Percentiles rank a stretch among this genome's conserved stretches.
These are phyloP conservation scores for Hermodice carunculata DNA, from an alignment of 2,888 invertebrate genomes.

Conservation along the genomic window DNA sequence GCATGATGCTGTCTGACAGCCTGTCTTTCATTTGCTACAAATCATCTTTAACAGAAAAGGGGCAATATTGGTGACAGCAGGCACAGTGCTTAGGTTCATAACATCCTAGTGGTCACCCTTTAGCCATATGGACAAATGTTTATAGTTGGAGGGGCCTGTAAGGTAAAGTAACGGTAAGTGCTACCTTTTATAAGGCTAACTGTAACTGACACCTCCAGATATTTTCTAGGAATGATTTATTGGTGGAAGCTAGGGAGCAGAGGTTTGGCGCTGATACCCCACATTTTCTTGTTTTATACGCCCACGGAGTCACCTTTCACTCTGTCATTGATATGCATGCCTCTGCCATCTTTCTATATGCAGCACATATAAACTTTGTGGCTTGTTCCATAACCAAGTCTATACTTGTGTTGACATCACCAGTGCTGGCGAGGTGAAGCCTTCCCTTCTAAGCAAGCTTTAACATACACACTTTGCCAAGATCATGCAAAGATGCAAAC, in stretches of 20 bases:
- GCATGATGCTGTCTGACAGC: no score
- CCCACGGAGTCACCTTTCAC: not conserved
- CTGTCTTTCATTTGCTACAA: no score
- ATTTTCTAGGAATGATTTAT: slow-evolving; percentile 15
- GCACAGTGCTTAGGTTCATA: not conserved
- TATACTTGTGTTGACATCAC: slow-evolving; percentile 5
- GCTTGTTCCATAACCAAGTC: not conserved
- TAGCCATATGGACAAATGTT: no score
- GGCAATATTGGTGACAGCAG: no score
- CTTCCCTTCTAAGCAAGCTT: slow-evolving; percentile 12
- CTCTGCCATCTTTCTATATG: slow-evolving; percentile 17
- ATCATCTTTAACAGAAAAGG: no score
- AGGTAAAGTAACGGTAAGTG: slow-evolving; percentile 7
- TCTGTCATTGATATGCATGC: slow-evolving; percentile 16
- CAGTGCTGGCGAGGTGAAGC: slow-evolving; percentile 1
- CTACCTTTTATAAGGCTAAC: slow-evolving; percentile 9
- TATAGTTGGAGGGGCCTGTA: no score
- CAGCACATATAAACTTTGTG: slow-evolving; percentile 6
- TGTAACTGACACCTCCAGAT: slow-evolving; percentile 7
- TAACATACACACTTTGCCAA: slow-evolving; percentile 9
- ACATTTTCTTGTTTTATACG: slow-evolving; percentile 2
- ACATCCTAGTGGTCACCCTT: not conserved
- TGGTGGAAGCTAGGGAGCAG: slow-evolving; percentile 16
- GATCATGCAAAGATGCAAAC: slow-evolving; percentile 12
- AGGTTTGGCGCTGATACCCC: slow-evolving; percentile 13